Evolutionary conservation across 2,888 invertebrate species (phyloP), one percentile per base, ranked within the genome.

Genomic region (Dryobotodes eremita): DNA sequence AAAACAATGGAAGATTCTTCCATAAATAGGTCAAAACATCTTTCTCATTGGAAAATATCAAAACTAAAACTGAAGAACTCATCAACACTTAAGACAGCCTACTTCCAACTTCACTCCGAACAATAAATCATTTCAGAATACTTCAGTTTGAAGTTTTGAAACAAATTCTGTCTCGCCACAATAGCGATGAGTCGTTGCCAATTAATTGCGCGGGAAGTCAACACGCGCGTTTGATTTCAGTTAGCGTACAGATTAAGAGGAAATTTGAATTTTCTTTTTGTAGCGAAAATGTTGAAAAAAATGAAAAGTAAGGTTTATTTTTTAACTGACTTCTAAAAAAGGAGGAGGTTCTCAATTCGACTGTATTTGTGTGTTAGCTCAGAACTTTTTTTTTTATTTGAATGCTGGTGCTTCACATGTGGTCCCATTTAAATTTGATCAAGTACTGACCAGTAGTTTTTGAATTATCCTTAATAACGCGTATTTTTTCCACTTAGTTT

Each of bases 141-240:
- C 78, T 69, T 62, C 46, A 69, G 78, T 66, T 72, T 74, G 31
- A 71, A 77, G 71, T 81, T 77, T 50, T 79, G 71, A 82, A 84
- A 82, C 75, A 84, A 88, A 84, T 82, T 89, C 78, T 81, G 80
- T 87, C 75, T 79, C 42, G 13, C 64, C 79, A 87, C 82, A 89
- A 85, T 88, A 50, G 72, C 80, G 86, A 87, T 82, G 87, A 85
- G 79, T 77, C 80, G 77, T 65, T 71, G 78, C 73, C 86, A 88
- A 89, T 89, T 89, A 89, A 88, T 89, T 81, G 80, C 77, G 80
- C 74, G 82, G 53, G 77, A 75, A 88, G 82, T 87, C 87, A 82
- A 89, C 89, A 83, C 77, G 75, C 71, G 72, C 66, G 73, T 85
- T 85, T 88, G 81, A 80, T 85, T 89, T 86, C 77, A 53, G 74